Evolutionary conservation across 2,888 invertebrate species (phyloP), one percentile per base, ranked within the genome.

Genomic region (Oasisia sp.): DNA sequence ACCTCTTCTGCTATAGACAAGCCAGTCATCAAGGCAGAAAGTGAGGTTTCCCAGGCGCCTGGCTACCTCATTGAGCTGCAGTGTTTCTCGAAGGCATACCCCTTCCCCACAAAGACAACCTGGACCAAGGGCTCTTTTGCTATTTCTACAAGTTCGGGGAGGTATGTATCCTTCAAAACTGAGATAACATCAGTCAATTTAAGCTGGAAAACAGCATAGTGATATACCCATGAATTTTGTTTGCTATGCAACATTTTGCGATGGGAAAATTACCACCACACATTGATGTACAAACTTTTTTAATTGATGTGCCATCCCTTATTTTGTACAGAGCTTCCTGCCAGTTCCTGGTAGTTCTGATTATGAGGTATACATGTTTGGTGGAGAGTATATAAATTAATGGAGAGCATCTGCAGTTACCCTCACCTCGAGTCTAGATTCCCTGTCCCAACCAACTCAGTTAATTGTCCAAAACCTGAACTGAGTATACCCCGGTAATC

Each of bases 1-100:
- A 38, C 4, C 38, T 89, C 19, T 32, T 91, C 0, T 89, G 11
- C 91, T 93, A 27, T 93, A 94, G 94, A 94, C 91, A 91, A 92
- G 11, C 94, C 94, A 5, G 90, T 92, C 9, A 92, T 94, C 11
- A 92, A 91, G 32, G 92, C 91, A 0, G 50, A 38, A 9, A 19
- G 74, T 5, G 19, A 89, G 14, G 92, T 94, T 11, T 32, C 92
- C 4, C 94, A 94, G 89, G 93, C 93, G n/a, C 91, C 92, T 14
- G 94, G 94, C 1, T 94, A 94, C 91, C 74, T 92, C 14, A 94
- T 93, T 0, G 94, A 94, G 91, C 92, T 94, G 92, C 94, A 94
- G 92, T 94, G 94, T 91, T 92, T 93, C n/a, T 92, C 92, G 2
- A 93, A 94, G 89, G 93, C 94, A 7, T 94, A 94, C 91, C 94